These are phyloP conservation scores for Balaeniceps rex DNA, from an alignment of 2,113 vertebrate genomes.

Conservation along the genomic window DNA sequence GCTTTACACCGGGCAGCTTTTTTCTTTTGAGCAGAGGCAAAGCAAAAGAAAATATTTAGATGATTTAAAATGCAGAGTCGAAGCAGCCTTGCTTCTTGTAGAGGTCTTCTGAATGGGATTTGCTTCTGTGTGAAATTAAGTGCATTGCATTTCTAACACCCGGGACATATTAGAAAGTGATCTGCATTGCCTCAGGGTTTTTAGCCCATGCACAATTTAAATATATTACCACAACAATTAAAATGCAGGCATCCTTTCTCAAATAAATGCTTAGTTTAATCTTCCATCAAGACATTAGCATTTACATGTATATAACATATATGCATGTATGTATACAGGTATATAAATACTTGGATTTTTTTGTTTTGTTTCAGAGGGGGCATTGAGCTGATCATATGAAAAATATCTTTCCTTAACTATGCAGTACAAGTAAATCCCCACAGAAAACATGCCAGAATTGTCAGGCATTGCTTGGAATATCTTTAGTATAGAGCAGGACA, in stretches of 20 bases:
- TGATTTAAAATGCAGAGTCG: constrained; percentile 14
- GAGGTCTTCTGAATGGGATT: constrained; percentile 51
- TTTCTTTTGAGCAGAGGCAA: not conserved
- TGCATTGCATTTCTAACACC: constrained; percentile 41
- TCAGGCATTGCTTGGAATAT: constrained; percentile 62
- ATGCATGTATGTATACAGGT: not conserved
- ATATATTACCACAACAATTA: constrained; percentile 40
- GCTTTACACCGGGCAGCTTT: not conserved
- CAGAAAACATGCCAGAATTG: constrained; percentile 50
- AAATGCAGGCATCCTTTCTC: not conserved
- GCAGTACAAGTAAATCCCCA: constrained; percentile 17
- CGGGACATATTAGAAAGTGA: constrained; percentile 22
- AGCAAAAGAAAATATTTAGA: constrained; percentile 16
- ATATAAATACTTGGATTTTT: not conserved
- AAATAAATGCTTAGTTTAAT: not conserved
- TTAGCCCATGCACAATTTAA: constrained; percentile 14
- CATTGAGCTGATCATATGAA: not conserved
- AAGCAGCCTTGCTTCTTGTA: constrained; percentile 3
- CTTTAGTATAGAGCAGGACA: constrained; percentile 69
- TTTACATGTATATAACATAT: not conserved
- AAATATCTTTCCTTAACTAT: constrained; percentile 34
- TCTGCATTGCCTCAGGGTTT: constrained; percentile 42
- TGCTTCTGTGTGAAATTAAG: constrained; percentile 57
- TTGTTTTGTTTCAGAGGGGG: not conserved
- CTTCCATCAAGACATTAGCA: not conserved